Base-by-base conservation (phyloP, 2,797 vertebrate genomes). In the Rhinella marina region DNA sequence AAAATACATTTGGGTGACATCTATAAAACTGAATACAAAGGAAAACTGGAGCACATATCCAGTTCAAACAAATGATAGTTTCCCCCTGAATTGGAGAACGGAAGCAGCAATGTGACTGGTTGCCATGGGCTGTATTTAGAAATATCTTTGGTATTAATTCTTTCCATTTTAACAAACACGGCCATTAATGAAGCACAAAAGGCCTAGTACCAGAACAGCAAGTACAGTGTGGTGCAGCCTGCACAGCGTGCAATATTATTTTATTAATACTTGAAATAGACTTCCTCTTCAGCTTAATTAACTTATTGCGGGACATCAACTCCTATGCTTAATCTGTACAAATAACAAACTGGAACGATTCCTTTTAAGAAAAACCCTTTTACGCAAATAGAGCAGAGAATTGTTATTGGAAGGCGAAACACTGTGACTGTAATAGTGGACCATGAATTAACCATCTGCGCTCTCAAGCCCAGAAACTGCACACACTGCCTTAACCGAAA, bases 231-330 rank as follows among this genome's bases (percentile, higher is more conserved):
- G 50, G 78, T 29, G 32, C 77, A 23, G 80, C 12, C 61, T n/a
- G 59, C 79, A 62, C 78, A 62, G 79, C 59, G 48, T 73, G 75
- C 61, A n/a, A 85, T 54, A 87, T 83, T 82, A 80, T 50, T 79
- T 29, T 61, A 80, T 78, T 70, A 75, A 59, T 61, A 72, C 27
- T 12, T 82, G 57, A 59, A 61, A 82, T 76, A 21, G 41, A 76
- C 70, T 82, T 87, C 79, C 78, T 79, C 66, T 73, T 78, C 70
- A 32, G 41, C 75, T 66, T 87, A 73, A 87, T 61, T 87, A 50
- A 59, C n/a, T 87, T 80, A 80, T 59, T 56, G 64, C 48, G 64
- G 61, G n/a, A 80, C 61, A 79, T 68, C 76, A 84, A 84, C 52
- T 84, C 70, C 17, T 10, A 50, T 54, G 41, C 32, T 78, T 56